phyloP scores from a whole-genome alignment of 2,113 vertebrate species.

The Silurus meridionalis region DNA sequence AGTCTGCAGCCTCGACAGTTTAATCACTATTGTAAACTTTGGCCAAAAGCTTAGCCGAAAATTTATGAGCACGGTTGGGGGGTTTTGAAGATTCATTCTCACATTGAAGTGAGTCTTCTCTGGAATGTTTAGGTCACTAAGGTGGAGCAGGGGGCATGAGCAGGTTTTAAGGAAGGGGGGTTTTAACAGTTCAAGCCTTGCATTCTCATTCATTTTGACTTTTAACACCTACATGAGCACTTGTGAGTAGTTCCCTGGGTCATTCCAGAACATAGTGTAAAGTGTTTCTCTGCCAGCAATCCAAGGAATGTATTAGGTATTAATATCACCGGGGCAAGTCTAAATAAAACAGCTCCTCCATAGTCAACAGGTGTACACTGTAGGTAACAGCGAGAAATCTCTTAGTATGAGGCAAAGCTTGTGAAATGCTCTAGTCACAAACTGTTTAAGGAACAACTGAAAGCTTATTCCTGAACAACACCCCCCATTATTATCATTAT shows the following conservation, averaged over 20 bases:
- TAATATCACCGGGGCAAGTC: constrained; percentile 14
- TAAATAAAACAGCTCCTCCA: constrained; percentile 16
- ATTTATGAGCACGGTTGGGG: constrained; percentile 29
- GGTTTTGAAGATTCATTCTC: constrained; percentile 23
- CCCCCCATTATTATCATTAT: too few species aligned
- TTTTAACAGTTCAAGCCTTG: not conserved
- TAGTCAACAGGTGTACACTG: constrained; percentile 15
- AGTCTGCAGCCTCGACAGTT: constrained; percentile 20
- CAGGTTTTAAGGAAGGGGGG: not conserved
- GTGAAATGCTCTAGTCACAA: constrained; percentile 30
- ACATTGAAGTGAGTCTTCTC: constrained; percentile 31
- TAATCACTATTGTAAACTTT: constrained; percentile 34
- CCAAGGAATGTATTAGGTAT: not conserved
- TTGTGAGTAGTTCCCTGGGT: not conserved
- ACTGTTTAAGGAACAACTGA: constrained; percentile 25
- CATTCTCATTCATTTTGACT: constrained; percentile 4
- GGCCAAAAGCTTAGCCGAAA: constrained; percentile 18
- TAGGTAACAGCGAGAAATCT: not conserved
- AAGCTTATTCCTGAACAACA: constrained; percentile 16
- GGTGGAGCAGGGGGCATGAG: not conserved
- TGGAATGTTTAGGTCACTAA: constrained; percentile 28
- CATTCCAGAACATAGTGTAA: not conserved
- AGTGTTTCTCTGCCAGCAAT: not conserved
- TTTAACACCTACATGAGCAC: not conserved
- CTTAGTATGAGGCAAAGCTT: not conserved